A percentile compares a stretch with the other conserved stretches of the same genome.
phyloP scores from a whole-genome alignment of 1,140 invertebrate genomes.

The Ceratitis capitata region DNA sequence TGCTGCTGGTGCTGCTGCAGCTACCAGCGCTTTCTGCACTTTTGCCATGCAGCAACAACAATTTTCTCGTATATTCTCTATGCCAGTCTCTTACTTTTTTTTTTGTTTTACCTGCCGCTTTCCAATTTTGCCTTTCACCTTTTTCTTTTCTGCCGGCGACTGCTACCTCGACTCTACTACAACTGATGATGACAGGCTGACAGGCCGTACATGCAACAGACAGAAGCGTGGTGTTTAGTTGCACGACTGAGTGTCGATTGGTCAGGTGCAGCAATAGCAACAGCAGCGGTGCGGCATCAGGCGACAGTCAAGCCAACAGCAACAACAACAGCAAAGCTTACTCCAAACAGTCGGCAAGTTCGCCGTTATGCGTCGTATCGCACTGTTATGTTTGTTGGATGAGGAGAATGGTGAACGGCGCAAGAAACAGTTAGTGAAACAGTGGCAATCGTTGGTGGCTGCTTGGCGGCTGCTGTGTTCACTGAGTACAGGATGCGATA shows the following conservation, averaged over 20 bases:
- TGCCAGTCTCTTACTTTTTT: no score
- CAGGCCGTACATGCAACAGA: neutral
- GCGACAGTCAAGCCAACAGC: neutral
- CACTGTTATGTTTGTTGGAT: neutral
- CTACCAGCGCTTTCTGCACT: neutral
- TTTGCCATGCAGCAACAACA: neutral
- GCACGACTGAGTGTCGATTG: slow-evolving; percentile 9
- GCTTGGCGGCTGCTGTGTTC: neutral
- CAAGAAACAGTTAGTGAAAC: neutral
- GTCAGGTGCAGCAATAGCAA: slow-evolving; percentile 27
- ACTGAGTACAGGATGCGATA: neutral
- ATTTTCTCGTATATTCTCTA: neutral
- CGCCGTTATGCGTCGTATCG: neutral
- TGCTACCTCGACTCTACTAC: neutral
- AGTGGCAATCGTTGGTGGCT: neutral
- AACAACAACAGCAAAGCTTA: neutral
- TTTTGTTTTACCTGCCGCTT: neutral
- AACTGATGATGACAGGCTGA: neutral
- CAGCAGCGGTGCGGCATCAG: no score
- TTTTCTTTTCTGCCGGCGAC: neutral
- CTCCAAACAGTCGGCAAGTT: no score
- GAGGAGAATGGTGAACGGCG: neutral
- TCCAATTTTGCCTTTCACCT: neutral
- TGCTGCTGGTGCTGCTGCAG: neutral
- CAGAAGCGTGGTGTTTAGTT: neutral